Base-by-base conservation (phyloP, 2,888 invertebrate species). In the Artemia sinica region DNA sequence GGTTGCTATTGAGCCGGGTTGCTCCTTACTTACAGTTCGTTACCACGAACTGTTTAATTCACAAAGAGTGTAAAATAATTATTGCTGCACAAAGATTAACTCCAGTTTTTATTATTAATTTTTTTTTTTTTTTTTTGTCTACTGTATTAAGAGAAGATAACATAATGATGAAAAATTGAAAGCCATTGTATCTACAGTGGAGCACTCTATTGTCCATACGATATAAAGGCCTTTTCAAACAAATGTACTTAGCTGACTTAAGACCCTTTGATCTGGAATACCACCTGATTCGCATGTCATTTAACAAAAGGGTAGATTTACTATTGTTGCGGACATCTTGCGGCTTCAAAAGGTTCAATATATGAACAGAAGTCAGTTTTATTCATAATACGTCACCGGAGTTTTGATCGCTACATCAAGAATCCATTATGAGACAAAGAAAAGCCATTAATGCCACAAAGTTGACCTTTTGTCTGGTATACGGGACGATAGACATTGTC, bases 291-390 rank as follows among this genome's bases (percentile, higher is more conserved):
- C 58, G 14, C 58, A 14, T 18, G 58, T 18, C 58, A 58, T 18
- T 58, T 58, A 14, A n/a, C 58, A 18, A 58, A 58, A 18, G 58
- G 58, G n/a, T 58, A 14, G 18, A 18, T 18, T 10, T 58, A n/a
- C 58, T 18, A 58, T 9, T 58, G 58, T 14, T 58, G 58, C n/a
- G n/a, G 14, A 14, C 58, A 58, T 58, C 58, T 58, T 18, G 58
- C 18, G 58, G 58, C 58, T 58, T 58, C 58, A 58, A 58, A 58
- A 58, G 58, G 58, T 58, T 58, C 58, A 58, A 58, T 18, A 58
- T 18, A 58, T 18, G 58, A 14, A 58, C 58, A 58, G 58, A 18
- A 58, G 58, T 18, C 58, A n/a, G 58, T 58, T 18, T 58, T 14
- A 58, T 58, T 58, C 58, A 58, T 18, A 58, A 18, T 18, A 18